Base-by-base conservation (phyloP, 1,140 invertebrate species). In the Musca vetustissima region DNA sequence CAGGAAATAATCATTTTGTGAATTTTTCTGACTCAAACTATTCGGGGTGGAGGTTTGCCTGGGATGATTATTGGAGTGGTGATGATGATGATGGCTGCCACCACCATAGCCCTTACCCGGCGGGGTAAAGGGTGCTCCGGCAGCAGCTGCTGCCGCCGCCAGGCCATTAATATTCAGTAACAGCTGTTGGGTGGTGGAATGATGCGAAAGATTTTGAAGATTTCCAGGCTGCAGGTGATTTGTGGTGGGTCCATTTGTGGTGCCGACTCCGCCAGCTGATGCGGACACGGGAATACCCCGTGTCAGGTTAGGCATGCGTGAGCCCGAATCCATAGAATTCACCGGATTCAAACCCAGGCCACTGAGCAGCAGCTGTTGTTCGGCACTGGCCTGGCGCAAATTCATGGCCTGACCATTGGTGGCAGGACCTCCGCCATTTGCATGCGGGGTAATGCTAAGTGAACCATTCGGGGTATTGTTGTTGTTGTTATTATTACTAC, bases 1-100 rank as follows among this genome's bases (percentile, higher is more conserved):
- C 67, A 81, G 74, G 36, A 81, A 72, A 14, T 74, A 73, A 53
- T 81, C 79, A 49, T 77, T 77, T 49, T 78, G 75, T 50, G 76
- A 73, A 7, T 32, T 61, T 43, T 66, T 70, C 4, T 67, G 57
- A 50, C 43, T 43, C 28, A 52, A 69, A 21, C 59, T 47, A n/a
- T 57, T 43, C 8, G 36, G 48, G 15, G 43, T 49, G 11, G 71
- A 49, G 28, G 55, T 71, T 25, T 69, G 72, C 65, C 64, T 68
- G 28, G 69, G 70, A 9, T 72, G n/a, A n/a, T n/a, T n/a, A n/a
- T n/a, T n/a, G n/a, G n/a, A n/a, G n/a, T n/a, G n/a, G n/a, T n/a
- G n/a, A n/a, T n/a, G 66, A 21, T 65, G n/a, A 70, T 70, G 68
- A 47, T 74, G 75, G 64, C 75, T 74, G 3, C 70, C 66, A n/a